Base-by-base conservation (phyloP, 2,888 invertebrate species). In the Chamaedrilus cognettii region DNA sequence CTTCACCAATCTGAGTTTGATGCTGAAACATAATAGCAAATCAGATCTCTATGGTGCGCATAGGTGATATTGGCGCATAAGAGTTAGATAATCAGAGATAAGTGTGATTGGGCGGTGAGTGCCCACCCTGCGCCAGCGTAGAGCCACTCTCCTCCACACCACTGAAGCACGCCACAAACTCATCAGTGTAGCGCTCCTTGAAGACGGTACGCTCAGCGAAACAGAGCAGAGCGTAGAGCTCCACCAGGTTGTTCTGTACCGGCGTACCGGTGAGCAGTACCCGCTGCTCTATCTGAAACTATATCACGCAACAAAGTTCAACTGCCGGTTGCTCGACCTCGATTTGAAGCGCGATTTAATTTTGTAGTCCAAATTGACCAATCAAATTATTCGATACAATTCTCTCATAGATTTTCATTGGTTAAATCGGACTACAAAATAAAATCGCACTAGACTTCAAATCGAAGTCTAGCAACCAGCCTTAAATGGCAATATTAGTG, bases 251-350 rank as follows among this genome's bases (percentile, higher is more conserved):
- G 75, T 85, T 85, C 75, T 85, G 85, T 23, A 85, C 78, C 5
- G 85, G 85, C 7, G 85, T 85, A 2, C 85, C 85, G 19, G 85
- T 85, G 66, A 85, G 71, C 55, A 85, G 73, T 3, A 85, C 69
- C 19, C 74, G 67, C 57, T 76, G 74, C 1, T 72, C 61, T 33
- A 79, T 70, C 59, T 77, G 72, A 77, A 79, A 80, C 82, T 82
- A 72, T 15, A 72, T 72, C 50, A 66, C 34, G 55, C 65, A 26
- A n/a, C n/a, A n/a, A n/a, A n/a, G n/a, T n/a, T n/a, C n/a, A n/a
- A n/a, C n/a, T n/a, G n/a, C n/a, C n/a, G n/a, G n/a, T n/a, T n/a
- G n/a, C n/a, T n/a, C n/a, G n/a, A n/a, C n/a, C n/a, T n/a, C n/a
- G n/a, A n/a, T n/a, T n/a, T n/a, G n/a, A n/a, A n/a, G n/a, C n/a